A percentile compares a stretch with the other conserved stretches of the same genome.
phyloP scores from a whole-genome alignment of 2,888 invertebrate genomes.

The Ectemnius lituratus region DNA sequence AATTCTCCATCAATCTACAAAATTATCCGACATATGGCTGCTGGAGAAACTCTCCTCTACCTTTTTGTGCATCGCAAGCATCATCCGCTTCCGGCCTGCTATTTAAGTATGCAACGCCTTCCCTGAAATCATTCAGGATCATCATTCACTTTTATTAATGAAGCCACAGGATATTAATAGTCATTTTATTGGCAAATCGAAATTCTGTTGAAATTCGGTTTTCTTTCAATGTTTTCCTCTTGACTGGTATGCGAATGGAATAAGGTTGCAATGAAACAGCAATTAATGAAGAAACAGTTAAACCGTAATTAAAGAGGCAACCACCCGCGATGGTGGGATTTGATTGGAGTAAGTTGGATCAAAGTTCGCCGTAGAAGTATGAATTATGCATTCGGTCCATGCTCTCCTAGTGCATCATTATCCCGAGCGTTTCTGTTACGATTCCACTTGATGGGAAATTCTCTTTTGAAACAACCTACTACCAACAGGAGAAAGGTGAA shows the following conservation, averaged over 20 bases:
- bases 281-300: constrained; percentile 15
- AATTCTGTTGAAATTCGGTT: no score
- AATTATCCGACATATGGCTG: constrained; percentile 69
- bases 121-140: not conserved
- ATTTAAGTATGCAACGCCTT: constrained; percentile 30
- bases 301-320: constrained; percentile 25
- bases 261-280: no score
- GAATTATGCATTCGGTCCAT: constrained; percentile 65
- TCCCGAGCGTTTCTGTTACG: constrained; percentile 49
- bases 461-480: constrained; percentile 25
- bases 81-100: constrained; percentile 23
- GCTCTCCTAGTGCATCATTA: constrained; percentile 57
- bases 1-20: constrained; percentile 70
- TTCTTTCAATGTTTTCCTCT: no score
- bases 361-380: constrained; percentile 58
- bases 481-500: constrained; percentile 20
- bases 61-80: constrained; percentile 26
- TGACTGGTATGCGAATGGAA: no score
- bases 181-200: no score
- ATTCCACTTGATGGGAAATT: constrained; percentile 54
- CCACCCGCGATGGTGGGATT: not conserved
- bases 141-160: not conserved
- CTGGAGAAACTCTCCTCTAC: constrained; percentile 16
- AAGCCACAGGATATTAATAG: no score
- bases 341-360: constrained; percentile 40